Conservation (phyloP, 2,888 invertebrate genomes). For the Dioctria linearis region DNA sequence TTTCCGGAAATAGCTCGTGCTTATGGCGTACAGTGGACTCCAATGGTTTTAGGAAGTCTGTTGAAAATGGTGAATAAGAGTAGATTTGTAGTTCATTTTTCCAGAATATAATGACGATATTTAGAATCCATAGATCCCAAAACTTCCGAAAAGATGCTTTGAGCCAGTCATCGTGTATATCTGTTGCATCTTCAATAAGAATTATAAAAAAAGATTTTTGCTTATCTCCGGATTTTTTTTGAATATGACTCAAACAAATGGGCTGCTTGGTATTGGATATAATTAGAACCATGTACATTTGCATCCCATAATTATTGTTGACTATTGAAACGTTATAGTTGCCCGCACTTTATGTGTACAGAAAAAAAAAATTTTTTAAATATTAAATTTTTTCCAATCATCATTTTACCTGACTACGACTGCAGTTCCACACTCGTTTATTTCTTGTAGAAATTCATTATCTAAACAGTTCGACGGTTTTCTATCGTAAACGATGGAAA, state of each 20-base stretch:
- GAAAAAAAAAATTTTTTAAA: too few species aligned
- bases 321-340: conserved; percentile 60
- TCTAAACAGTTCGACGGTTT: conserved; percentile 63
- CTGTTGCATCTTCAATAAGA: conserved; percentile 63
- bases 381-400: background rate
- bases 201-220: conserved; percentile 66
- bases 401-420: conserved; percentile 64
- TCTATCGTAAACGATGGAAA: conserved; percentile 67
- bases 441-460: conserved; percentile 62
- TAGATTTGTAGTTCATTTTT: conserved; percentile 70
- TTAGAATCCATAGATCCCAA: conserved; percentile 73
- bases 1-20: conserved; percentile 65
- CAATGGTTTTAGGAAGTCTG: conserved; percentile 68
- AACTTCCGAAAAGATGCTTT: conserved; percentile 72
- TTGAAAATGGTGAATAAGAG: conserved; percentile 73
- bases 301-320: conserved; percentile 65
- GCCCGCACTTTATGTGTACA: background rate
- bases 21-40: conserved; percentile 56
- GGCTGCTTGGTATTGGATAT: conserved; percentile 64
- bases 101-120: conserved; percentile 68
- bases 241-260: conserved; percentile 64
- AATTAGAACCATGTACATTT: conserved; percentile 67
- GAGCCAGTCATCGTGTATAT: conserved; percentile 64
- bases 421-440: conserved; percentile 66
- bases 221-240: conserved; percentile 66